Evolutionary conservation across 2,797 vertebrate species (phyloP).

Genomic region (Neoniphon sammara): DNA sequence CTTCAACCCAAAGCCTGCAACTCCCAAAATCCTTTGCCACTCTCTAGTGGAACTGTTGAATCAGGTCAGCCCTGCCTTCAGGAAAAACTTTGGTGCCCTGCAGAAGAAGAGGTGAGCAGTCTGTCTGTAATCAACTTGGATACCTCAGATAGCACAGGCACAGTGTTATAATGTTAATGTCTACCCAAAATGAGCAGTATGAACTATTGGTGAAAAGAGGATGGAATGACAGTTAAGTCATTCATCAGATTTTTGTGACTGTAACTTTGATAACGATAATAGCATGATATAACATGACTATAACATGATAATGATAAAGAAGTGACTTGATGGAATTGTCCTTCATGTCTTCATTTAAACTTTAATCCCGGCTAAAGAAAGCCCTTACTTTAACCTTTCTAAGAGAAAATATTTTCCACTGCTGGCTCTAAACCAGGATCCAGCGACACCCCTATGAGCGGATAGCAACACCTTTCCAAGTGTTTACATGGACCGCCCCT

Average conservation of each 20-base stretch:
- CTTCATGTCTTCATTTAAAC: neutral
- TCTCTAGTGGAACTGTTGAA: slow-evolving; percentile 93
- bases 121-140: neutral
- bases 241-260: neutral
- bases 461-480: slow-evolving; percentile 93
- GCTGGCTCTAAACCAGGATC: slow-evolving; percentile 79
- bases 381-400: neutral
- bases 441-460: slow-evolving; percentile 93
- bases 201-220: slow-evolving; percentile 18
- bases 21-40: slow-evolving; percentile 93
- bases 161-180: neutral
- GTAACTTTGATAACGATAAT: too few relatives aligned
- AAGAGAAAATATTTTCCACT: neutral
- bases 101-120: slow-evolving; percentile 91
- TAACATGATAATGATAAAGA: too few relatives aligned
- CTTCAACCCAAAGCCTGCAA: slow-evolving; percentile 95
- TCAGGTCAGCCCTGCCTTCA: slow-evolving; percentile 96
- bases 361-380: neutral
- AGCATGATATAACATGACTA: too few relatives aligned
- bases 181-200: neutral
- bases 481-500: slow-evolving; percentile 93
- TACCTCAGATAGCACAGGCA: neutral
- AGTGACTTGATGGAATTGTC: too few relatives aligned
- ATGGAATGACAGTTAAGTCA: neutral
- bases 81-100: slow-evolving; percentile 90